Evolutionary conservation across 2,797 vertebrate species (phyloP).

Genomic region (Pteropus rufus): DNA sequence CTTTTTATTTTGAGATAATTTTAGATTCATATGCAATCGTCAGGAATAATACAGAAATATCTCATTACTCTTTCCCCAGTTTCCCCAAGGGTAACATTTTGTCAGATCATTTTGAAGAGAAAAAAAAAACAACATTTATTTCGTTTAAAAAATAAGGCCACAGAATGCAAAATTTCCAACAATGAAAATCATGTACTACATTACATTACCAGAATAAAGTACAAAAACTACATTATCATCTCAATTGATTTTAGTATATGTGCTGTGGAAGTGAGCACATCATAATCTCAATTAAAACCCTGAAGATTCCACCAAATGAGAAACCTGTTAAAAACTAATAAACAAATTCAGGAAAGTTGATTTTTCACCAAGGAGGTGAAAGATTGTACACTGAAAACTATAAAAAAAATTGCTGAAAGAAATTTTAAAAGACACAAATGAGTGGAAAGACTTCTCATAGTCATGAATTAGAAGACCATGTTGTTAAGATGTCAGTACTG

Average conservation of each 20-base stretch:
- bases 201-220: not conserved
- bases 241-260: too few species aligned
- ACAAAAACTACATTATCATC: not conserved
- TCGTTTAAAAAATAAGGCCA: not conserved
- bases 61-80: not conserved
- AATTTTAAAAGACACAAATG: not conserved
- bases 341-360: not conserved
- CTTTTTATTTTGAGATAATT: not conserved
- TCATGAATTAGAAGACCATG: not conserved
- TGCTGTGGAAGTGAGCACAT: not conserved
- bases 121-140: not conserved
- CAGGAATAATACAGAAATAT: not conserved
- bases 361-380: not conserved
- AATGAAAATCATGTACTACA: not conserved
- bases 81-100: not conserved
- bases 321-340: not conserved
- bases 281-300: not conserved
- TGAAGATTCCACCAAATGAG: not conserved
- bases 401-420: not conserved
- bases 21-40: not conserved
- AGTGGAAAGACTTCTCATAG: not conserved
- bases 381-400: not conserved
- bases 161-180: not conserved
- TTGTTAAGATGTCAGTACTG: not conserved
- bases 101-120: not conserved